Evolutionary conservation across 2,113 vertebrate genomes (phyloP).

Genomic region (Carollia perspicillata): DNA sequence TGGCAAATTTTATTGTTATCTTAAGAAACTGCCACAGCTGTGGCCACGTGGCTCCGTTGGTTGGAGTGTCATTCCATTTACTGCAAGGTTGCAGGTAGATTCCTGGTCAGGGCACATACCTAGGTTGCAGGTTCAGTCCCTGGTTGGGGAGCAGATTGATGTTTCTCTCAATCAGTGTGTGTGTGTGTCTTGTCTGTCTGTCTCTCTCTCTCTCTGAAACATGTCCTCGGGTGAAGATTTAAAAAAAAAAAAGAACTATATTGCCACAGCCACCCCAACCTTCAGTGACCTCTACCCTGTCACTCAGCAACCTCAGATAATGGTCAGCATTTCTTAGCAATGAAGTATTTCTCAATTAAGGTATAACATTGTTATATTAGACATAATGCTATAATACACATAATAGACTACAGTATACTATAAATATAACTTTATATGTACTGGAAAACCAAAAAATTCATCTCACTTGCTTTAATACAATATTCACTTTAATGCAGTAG

Average conservation of each 20-base stretch:
- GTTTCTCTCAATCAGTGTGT: no score
- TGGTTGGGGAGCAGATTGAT: no score
- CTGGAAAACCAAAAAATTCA: neutral
- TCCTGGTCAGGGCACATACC: no score
- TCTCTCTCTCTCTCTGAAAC: no score
- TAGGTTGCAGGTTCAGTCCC: no score
- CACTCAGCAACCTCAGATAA: neutral
- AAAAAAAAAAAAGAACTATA: neutral
- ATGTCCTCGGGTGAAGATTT: no score
- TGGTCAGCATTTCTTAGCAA: neutral
- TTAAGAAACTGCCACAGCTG: neutral
- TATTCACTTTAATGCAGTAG: neutral
- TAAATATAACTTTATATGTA: neutral
- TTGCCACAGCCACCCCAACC: neutral
- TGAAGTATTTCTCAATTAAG: neutral
- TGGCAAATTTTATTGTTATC: neutral
- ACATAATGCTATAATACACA: neutral
- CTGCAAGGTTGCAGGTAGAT: no score
- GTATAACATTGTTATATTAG: neutral
- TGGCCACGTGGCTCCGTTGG: no score
- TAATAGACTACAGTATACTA: neutral
- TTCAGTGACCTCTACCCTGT: neutral
- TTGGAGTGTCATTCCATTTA: no score
- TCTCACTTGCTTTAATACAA: neutral
- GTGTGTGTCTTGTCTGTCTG: no score